phyloP scores from a whole-genome alignment of 1,140 invertebrate genomes.

The Drosophila nigromelanica region DNA sequence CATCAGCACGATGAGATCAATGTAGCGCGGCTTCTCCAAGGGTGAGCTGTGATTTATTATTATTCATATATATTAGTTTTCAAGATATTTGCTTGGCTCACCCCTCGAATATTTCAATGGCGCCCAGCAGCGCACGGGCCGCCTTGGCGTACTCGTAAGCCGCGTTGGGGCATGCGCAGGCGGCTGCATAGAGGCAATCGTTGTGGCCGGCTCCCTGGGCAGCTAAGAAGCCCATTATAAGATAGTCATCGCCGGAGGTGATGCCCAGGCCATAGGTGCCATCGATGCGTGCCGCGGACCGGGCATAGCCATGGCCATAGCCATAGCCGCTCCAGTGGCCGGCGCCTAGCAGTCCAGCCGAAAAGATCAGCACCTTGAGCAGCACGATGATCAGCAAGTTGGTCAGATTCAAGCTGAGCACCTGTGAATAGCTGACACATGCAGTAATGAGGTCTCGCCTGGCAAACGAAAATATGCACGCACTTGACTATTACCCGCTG shows the following conservation, averaged over 20 bases:
- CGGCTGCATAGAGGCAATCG: constrained; percentile 90
- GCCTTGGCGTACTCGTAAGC: constrained; percentile 90
- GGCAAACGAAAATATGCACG: background rate
- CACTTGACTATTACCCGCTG: constrained; percentile 87
- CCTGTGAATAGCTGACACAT: constrained; percentile 76
- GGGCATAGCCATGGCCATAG: constrained; percentile 84
- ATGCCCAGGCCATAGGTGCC: constrained; percentile 84
- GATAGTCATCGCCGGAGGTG: constrained; percentile 87
- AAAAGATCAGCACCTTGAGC: constrained; percentile 91
- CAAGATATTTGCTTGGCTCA: constrained; percentile 76
- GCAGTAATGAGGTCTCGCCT: constrained; percentile 66
- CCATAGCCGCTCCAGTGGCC: constrained; percentile 86
- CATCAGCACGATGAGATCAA: constrained; percentile 69
- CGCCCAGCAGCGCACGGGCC: constrained; percentile 89
- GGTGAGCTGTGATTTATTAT: constrained; percentile 29
- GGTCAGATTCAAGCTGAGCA: constrained; percentile 92
- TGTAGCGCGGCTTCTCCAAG: constrained; percentile 69
- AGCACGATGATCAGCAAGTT: constrained; percentile 91
- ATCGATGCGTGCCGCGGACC: constrained; percentile 78
- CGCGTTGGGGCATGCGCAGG: constrained; percentile 89
- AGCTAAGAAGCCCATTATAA: constrained; percentile 89
- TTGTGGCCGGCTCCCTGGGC: constrained; percentile 87
- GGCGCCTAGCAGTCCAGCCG: constrained; percentile 90
- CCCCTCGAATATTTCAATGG: constrained; percentile 88
- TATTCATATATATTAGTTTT: background rate